Evolutionary conservation across 2,888 invertebrate genomes (phyloP), one percentile per base, ranked within the genome.

Genomic region (Agonopterix subpropinquella): DNA sequence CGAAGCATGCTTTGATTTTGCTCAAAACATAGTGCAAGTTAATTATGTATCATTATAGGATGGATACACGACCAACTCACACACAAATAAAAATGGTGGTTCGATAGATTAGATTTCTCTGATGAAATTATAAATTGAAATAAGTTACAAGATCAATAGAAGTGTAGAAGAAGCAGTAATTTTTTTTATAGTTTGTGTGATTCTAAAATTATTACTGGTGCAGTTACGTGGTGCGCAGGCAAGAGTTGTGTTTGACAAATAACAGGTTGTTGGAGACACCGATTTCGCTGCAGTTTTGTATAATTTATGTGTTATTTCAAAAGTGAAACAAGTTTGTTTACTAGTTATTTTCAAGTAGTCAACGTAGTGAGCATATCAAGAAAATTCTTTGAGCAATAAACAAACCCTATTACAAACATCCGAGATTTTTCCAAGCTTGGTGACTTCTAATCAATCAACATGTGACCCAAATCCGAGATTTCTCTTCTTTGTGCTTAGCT

Each of bases 21-120:
- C n/a, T 41, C n/a, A n/a, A 11, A 41, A n/a, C 8, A 11, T n/a
- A 11, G n/a, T 41, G 43, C 47, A 53, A 57, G 54, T 52, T 55
- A 56, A 28, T 28, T 28, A 60, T 28, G 28, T 5, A 5, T 28
- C 28, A 28, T 28, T 28, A 28, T 28, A 28, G 28, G 7, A 57
- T 59, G 64, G 65, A 68, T 64, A 53, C 50, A 50, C 77, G 79
- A 79, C 48, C 47, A 79, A 77, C 59, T 64, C 61, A 73, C 75
- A 82, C 77, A 82, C 77, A 83, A 84, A 87, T 86, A 86, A 88
- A 88, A 86, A 88, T 88, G 88, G 88, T 85, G 88, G 88, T 87
- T 84, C 74, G 64, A 70, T 76, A 70, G 65, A 73, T 64, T 71
- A 28, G 28, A 28, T 79, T 80, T 80, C 74, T 72, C 70, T 73